A percentile compares a stretch with the other conserved stretches of the same genome.
These are phyloP conservation scores for Bombus fervidus DNA, from an alignment of 1,140 invertebrate species.

Conservation along the genomic window DNA sequence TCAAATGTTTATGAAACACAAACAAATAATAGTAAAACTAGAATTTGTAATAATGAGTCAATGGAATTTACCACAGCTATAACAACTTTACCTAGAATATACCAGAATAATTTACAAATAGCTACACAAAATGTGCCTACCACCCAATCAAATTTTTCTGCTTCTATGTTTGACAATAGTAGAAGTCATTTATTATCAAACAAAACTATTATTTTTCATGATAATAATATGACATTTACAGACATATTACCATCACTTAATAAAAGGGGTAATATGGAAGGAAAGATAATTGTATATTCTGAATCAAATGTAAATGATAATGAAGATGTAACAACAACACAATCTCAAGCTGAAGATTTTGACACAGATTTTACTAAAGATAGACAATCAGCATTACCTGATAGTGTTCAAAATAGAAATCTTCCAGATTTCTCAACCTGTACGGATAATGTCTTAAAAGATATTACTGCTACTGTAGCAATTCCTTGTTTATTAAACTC, in stretches of 20 bases:
- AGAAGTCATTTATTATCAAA: not conserved
- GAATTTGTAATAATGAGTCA: constrained; percentile 18
- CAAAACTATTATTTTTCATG: constrained; percentile 25
- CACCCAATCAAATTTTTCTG: not conserved
- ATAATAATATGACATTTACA: constrained; percentile 47
- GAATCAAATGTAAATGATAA: not conserved
- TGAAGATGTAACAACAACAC: not conserved
- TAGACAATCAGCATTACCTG: not conserved
- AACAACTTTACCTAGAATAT: not conserved
- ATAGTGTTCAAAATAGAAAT: not conserved
- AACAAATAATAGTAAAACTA: constrained; percentile 4
- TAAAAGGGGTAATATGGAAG: not conserved
- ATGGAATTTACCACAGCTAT: constrained; percentile 56
- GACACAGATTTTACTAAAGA: not conserved
- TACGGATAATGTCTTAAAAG: not conserved
- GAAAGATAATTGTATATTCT: not conserved
- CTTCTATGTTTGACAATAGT: not conserved
- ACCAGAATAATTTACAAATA: not conserved
- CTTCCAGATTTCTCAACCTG: not conserved
- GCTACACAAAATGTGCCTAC: not conserved
- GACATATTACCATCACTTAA: not conserved
- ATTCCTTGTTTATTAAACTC: not conserved
- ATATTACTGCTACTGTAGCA: not conserved
- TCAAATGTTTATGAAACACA: not conserved
- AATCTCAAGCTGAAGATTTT: not conserved